Base-by-base conservation (phyloP, 2,888 invertebrate genomes). In the Cephus nigrinus region DNA sequence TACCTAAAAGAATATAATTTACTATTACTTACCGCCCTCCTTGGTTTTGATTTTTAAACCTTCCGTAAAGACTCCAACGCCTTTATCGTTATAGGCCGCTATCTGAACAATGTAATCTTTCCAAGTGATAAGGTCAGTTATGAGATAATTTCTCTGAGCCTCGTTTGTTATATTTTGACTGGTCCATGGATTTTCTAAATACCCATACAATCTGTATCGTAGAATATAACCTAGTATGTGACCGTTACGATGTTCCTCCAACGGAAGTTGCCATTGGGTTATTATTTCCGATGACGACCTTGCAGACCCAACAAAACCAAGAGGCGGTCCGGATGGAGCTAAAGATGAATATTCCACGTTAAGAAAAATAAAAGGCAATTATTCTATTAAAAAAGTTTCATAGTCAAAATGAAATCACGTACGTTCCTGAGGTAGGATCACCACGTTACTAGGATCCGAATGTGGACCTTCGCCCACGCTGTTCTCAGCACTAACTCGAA, bases 351-450 rank as follows among this genome's bases (percentile, higher is more conserved):
- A 23, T 55, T 2, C 23, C 9, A 23, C 9, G 23, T 55, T 23
- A 55, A 23, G 1, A 55, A 9, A 55, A 78, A 72, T 32, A 72
- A 72, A 11, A 68, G 77, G 71, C n/a, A 68, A 34, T 35, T 32
- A 74, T 76, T 76, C 68, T 30, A 68, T 55, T 79, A 77, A 23
- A 55, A 55, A 55, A 31, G 68, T 75, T 69, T 72, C 36, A 74
- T 69, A 68, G 76, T 75, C 74, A 34, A 75, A 30, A 69, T 73
- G 75, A 76, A 15, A 31, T 33, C 75, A 91, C 94, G 93, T 93
- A 98, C 98, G 97, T 95, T 99, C 98, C 93, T 99, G 98, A 0
- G 99, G 99, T 84, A 99, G 93, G 86, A 96, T 96, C 76, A 99
- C 94, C 76, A 96, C 94, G 88, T 97, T 97, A 83, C 97, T 98